Percentiles rank a stretch among this genome's conserved stretches.
Conservation (phyloP, 2,113 vertebrate species). For the Lasiurus cinereus region DNA sequence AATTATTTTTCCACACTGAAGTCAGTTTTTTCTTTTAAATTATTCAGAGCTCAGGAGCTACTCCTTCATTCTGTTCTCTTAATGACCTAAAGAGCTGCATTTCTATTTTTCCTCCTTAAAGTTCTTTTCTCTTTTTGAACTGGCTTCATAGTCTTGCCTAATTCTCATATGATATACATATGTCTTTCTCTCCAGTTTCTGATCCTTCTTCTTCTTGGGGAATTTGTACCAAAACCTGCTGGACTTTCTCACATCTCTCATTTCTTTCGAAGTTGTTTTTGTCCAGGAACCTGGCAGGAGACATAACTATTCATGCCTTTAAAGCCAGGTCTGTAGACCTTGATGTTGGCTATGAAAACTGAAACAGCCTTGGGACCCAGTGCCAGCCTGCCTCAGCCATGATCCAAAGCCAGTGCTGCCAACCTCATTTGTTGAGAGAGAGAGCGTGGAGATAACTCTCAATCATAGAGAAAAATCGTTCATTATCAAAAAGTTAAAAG, state of each 20-base stretch:
- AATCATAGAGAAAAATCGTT: neutral
- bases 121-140: neutral
- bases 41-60: neutral
- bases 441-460: neutral
- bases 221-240: neutral
- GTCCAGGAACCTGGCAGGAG: neutral
- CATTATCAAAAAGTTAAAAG: neutral
- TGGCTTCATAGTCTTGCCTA: neutral
- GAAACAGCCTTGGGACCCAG: neutral
- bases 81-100: neutral
- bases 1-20: neutral
- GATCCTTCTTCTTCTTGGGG: neutral
- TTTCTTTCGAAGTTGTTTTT: constrained; percentile 29
- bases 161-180: neutral
- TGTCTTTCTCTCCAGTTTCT: neutral
- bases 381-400: neutral
- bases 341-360: neutral
- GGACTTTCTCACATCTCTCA: neutral
- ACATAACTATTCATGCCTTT: neutral
- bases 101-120: neutral
- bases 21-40: neutral
- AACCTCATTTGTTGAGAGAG: neutral
- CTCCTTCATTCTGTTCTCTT: neutral
- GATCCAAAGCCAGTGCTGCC: neutral
- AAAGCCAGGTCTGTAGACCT: neutral